Conservation (phyloP, 2,113 vertebrate genomes). For the Melanostigma gelatinosum region DNA sequence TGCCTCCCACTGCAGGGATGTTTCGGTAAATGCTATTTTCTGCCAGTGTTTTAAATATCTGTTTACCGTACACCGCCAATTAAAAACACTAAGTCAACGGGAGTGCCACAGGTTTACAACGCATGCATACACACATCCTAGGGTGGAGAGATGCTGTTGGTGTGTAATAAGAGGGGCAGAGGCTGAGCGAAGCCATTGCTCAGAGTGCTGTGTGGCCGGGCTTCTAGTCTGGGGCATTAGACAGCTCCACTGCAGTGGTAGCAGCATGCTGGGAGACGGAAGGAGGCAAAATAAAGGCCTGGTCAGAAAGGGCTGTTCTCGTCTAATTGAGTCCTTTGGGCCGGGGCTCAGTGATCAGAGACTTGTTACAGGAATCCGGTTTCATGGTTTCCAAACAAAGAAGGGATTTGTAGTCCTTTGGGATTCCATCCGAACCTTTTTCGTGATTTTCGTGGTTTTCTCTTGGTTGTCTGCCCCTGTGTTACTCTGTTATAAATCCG, state of each 20-base stretch:
- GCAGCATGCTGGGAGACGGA: conserved; percentile 63
- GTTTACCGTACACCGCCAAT: conserved; percentile 64
- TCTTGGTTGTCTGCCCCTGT: conserved; percentile 72
- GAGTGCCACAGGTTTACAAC: conserved; percentile 62
- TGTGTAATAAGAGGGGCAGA: conserved; percentile 62
- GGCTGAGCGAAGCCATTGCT: conserved; percentile 56
- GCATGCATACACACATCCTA: conserved; percentile 47
- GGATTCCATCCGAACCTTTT: conserved; percentile 75
- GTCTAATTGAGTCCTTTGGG: conserved; percentile 88
- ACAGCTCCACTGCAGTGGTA: conserved; percentile 64
- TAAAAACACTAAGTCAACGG: conserved; percentile 62
- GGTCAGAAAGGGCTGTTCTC: conserved; percentile 79
- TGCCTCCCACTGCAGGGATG: conserved; percentile 60
- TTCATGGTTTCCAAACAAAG: conserved; percentile 87
- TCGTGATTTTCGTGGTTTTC: conserved; percentile 72
- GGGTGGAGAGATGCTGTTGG: conserved; percentile 47
- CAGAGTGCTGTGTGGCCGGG: conserved; percentile 53
- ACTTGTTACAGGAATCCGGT: conserved; percentile 85
- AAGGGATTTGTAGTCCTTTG: conserved; percentile 83
- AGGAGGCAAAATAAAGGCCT: conserved; percentile 66
- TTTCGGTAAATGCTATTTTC: conserved; percentile 66
- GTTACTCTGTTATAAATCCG: conserved; percentile 78
- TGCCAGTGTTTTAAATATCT: conserved; percentile 63
- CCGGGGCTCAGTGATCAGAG: conserved; percentile 81
- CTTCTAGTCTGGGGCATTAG: conserved; percentile 64